Evolutionary conservation across 30 jellyfish, hydroid and myxozoan genomes (phyloP), one percentile per base, ranked within the genome.

Genomic region (Euphysa ruthae): DNA sequence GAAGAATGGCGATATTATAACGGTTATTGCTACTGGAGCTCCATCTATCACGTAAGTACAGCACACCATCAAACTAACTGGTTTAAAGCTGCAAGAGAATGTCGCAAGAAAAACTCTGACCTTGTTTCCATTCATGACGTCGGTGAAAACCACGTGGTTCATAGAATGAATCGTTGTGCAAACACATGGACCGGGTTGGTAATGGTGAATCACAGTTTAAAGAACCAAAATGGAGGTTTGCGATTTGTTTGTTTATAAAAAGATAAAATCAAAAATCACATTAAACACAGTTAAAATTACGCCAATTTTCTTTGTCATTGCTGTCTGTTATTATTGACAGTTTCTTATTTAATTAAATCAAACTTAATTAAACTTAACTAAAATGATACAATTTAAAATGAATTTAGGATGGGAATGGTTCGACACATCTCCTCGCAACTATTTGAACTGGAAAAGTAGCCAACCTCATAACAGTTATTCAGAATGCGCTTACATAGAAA

Each of bases 21-120:
- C 15, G 69, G 69, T 18, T 56, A 20, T 56, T 56, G 69, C 14
- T 56, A 56, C 26, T 56, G 69, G 69, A 56, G 69, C 26, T 56
- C 69, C 16, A 4, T 27, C 3, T 56, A 20, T 42, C 35, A 56
- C 26, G 23, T 4, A 31, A 27, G 69, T 46, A 25, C 60, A 3
- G 35, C 30, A 15, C 43, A 56, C 26, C 69, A 27, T 5, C 3
- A 21, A 4, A 56, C 24, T 27, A 56, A 27, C 14, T 56, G 69
- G 69, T 56, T 56, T 16, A 27, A 27, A 5, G 69, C 69, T 56
- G 69, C 35, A 27, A 56, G 69, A 13, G 69, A 56, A 22, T 56
- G 69, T 13, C 35, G 69, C 35, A 56, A 27, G 26, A 56, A 31
- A 56, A 16, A 27, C n/a, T 3, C 69, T 16, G 69, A 56, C 30